These are phyloP conservation scores for Drosophila falleni DNA, from an alignment of 2,888 invertebrate genomes.

Conservation along the genomic window DNA sequence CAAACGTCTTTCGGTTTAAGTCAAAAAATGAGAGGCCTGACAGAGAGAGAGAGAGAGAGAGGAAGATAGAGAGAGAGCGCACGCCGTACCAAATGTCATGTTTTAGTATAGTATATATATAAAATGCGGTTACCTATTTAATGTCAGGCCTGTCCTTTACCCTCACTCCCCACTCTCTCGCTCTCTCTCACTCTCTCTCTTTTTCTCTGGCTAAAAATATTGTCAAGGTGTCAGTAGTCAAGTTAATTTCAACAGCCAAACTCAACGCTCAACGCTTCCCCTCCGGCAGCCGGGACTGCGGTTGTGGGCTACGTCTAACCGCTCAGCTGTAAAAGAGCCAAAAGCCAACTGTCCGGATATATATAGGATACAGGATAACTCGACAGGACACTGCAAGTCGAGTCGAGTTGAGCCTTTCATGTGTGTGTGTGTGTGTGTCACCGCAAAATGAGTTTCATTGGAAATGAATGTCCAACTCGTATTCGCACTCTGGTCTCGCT, in stretches of 20 bases:
- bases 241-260: constrained; percentile 67
- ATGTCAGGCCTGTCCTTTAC: constrained; percentile 30
- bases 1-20: constrained; percentile 58
- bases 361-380: constrained; percentile 30
- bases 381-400: constrained; percentile 28
- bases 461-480: constrained; percentile 65
- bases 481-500: background rate
- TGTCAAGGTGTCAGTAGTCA: constrained; percentile 79
- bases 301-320: constrained; percentile 73
- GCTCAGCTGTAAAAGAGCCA: constrained; percentile 76
- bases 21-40: constrained; percentile 5
- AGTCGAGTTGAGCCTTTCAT: constrained; percentile 2
- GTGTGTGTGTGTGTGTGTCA: constrained; percentile 42
- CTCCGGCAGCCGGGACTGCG: constrained; percentile 8
- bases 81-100: constrained; percentile 66
- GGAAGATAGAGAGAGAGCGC: background rate
- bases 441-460: constrained; percentile 80
- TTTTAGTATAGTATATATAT: constrained; percentile 15
- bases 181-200: background rate
- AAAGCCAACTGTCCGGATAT: constrained; percentile 55
- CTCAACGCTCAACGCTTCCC: constrained; percentile 5
- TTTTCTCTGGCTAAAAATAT: constrained; percentile 51
- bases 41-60: background rate
- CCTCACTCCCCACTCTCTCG: background rate
- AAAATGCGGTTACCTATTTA: constrained; percentile 59